phyloP scores from a whole-genome alignment of 2,888 invertebrate species.

The Pterostichus madidus region DNA sequence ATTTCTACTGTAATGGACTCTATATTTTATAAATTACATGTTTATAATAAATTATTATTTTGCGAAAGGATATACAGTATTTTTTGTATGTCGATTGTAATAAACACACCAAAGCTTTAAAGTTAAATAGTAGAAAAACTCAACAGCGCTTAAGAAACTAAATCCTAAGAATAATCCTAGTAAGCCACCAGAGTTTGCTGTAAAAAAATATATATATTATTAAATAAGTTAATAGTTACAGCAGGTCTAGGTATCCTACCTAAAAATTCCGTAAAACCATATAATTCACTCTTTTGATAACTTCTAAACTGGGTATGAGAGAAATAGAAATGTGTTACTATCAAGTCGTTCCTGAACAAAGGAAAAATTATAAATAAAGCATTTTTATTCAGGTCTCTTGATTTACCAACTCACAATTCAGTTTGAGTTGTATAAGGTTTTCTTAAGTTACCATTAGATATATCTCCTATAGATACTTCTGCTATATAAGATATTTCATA shows the following conservation, averaged over 20 bases:
- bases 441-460: conserved; percentile 49
- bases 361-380: background rate
- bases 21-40: no score
- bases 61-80: conserved; percentile 53
- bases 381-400: background rate
- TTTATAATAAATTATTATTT: conserved; percentile 19
- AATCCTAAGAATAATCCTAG: conserved; percentile 91
- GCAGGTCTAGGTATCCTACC: conserved; percentile 79
- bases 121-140: conserved; percentile 86
- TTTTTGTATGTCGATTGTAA: conserved; percentile 36
- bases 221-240: background rate
- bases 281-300: conserved; percentile 87
- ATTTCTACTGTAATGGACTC: no score
- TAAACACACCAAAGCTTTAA: conserved; percentile 73
- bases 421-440: conserved; percentile 42
- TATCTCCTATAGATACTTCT: conserved; percentile 79
- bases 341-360: conserved; percentile 82
- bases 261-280: conserved; percentile 90
- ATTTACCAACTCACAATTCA: conserved; percentile 13
- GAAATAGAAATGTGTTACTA: conserved; percentile 87
- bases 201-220: conserved; percentile 71
- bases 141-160: conserved; percentile 88
- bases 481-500: conserved; percentile 84
- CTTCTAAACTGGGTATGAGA: conserved; percentile 85
- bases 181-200: conserved; percentile 91